phyloP scores from a whole-genome alignment of 2,888 invertebrate species.

The Pyrrhia umbra region DNA sequence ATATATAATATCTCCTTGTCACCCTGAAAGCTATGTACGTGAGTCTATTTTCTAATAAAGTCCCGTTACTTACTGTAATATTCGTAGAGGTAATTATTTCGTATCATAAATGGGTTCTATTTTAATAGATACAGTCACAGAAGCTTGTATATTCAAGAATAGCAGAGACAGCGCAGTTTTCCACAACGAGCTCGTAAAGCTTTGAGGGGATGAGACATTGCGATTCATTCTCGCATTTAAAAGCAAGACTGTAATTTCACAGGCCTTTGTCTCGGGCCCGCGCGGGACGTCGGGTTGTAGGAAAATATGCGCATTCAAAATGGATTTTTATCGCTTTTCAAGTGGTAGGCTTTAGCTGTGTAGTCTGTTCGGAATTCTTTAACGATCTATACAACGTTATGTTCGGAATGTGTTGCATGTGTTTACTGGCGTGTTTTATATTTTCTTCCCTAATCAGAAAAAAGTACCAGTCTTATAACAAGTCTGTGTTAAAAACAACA shows the following conservation, averaged over 20 bases:
- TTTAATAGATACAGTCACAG: constrained; percentile 64
- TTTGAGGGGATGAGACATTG: constrained; percentile 88
- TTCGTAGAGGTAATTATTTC: constrained; percentile 31
- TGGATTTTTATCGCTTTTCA: constrained; percentile 87
- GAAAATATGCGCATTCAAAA: constrained; percentile 88
- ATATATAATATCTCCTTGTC: constrained; percentile 12
- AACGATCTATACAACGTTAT: constrained; percentile 60
- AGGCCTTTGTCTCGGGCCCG: constrained; percentile 85
- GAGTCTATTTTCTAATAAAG: background rate
- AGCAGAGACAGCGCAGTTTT: constrained; percentile 70
- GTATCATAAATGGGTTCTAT: constrained; percentile 31
- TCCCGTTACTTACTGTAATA: background rate
- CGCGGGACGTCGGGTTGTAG: constrained; percentile 76
- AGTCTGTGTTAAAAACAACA: background rate
- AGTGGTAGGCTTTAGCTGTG: constrained; percentile 81
- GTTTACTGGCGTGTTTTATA: constrained; percentile 7
- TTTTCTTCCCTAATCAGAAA: background rate
- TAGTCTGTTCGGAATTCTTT: constrained; percentile 68
- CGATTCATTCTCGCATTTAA: constrained; percentile 89
- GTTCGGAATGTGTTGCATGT: constrained; percentile 17
- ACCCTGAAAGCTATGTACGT: background rate
- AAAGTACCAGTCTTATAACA: background rate
- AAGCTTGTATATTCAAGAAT: constrained; percentile 75
- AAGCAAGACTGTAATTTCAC: constrained; percentile 89
- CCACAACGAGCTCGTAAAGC: constrained; percentile 81